A percentile compares a stretch with the other conserved stretches of the same genome.
phyloP scores from a whole-genome alignment of 1,140 invertebrate genomes.

The Galendromus occidentalis region DNA sequence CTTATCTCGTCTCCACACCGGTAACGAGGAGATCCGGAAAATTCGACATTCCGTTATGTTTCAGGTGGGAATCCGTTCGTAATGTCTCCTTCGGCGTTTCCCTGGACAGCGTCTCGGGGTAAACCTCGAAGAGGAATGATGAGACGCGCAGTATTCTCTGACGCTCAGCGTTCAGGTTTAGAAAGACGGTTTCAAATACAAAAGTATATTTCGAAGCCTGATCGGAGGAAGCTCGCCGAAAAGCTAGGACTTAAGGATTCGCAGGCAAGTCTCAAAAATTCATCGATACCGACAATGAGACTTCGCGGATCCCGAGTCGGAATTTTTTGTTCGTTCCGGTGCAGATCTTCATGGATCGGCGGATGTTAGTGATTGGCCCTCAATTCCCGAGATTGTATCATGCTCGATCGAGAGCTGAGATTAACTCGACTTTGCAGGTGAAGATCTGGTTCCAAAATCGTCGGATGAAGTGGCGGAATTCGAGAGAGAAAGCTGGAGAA shows the following conservation, averaged over 20 bases:
- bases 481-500: constrained; percentile 79
- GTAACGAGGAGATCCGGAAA: too few species aligned
- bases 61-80: not conserved
- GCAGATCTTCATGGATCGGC: too few species aligned
- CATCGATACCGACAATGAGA: too few species aligned
- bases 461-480: constrained; percentile 91
- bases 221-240: constrained; percentile 82
- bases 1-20: not conserved
- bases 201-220: constrained; percentile 93
- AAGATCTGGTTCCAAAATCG: constrained; percentile 94
- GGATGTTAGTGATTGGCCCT: too few species aligned
- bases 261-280: constrained; percentile 37
- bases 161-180: constrained; percentile 74
- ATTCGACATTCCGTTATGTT: too few species aligned
- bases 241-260: constrained; percentile 80
- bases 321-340: too few species aligned
- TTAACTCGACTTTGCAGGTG: constrained; percentile 41
- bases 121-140: constrained; percentile 70
- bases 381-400: too few species aligned
- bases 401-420: too few species aligned
- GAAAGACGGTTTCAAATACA: constrained; percentile 89
- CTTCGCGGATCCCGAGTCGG: too few species aligned
- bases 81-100: constrained; percentile 35
- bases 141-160: constrained; percentile 76
- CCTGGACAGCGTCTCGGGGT: constrained; percentile 47